Base-by-base conservation (phyloP, 2,888 invertebrate genomes). In the Chrysotoxum bicinctum region DNA sequence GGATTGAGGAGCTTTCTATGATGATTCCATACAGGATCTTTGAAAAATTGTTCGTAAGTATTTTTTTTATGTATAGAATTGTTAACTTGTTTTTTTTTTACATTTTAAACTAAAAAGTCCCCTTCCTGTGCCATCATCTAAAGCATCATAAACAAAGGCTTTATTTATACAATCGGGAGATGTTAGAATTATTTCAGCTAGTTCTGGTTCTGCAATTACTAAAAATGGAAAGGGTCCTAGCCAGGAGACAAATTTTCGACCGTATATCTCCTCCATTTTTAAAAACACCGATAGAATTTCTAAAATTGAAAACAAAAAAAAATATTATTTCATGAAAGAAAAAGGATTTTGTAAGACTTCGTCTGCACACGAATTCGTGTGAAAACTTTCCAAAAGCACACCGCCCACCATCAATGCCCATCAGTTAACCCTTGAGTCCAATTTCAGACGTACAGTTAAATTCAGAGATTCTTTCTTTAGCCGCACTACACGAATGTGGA, bases 1-100 rank as follows among this genome's bases (percentile, higher is more conserved):
- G 91, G 91, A 87, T 91, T 91, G 0, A 91, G 69, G 14, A 89
- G 81, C 70, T 90, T 91, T 3, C 91, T 88, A 77, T 91, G 91
- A 10, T 87, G 26, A 73, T 88, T 91, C 91, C 91, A 91, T 1
- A 84, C 76, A 3, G 91, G 91, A 84, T 90, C 91, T 89, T 35
- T 16, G 3, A 10, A 30, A n/a, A 8, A 43, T 19, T 4, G 8
- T 43, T 14, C n/a, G n/a, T n/a, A n/a, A n/a, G n/a, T 6, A 32
- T 0, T 10, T 45, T 43, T n/a, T 8, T 1, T 19, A 14, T 12
- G 14, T 37, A 9, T 7, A 12, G 12, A 16, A n/a, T 48, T 50
- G 7, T 0, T 32, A 32, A 19, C 1, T 30, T 64, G 12, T 14
- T 9, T 48, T 32, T 35, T 32, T 45, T 12, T 56, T 78, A 91